These are phyloP conservation scores for Rhinopomastus cyanomelas DNA, from an alignment of 2,113 vertebrate species.

Conservation along the genomic window DNA sequence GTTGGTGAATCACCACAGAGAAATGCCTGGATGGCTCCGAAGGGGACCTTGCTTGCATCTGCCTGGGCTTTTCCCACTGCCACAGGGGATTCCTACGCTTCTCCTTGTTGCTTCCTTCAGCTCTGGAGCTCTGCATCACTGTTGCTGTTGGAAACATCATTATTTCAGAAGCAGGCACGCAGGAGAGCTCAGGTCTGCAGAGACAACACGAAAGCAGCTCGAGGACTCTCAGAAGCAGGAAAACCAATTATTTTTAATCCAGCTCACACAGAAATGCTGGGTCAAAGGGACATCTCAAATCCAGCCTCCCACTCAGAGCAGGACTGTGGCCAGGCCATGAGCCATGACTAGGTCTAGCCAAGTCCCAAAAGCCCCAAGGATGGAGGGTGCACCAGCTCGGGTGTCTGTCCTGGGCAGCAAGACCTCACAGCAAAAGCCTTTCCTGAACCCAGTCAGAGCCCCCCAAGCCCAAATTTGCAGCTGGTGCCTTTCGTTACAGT, in stretches of 20 bases:
- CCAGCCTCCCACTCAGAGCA: neutral
- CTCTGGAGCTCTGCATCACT: neutral
- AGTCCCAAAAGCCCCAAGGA: neutral
- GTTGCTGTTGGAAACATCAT: constrained; percentile 56
- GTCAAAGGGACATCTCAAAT: neutral
- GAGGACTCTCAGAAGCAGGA: neutral
- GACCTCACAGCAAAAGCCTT: fast-evolving
- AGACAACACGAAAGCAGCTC: neutral
- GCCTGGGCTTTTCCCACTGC: neutral
- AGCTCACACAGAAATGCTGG: neutral
- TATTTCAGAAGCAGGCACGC: neutral
- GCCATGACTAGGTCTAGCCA: neutral
- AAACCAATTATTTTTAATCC: neutral
- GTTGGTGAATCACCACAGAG: neutral
- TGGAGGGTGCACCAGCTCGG: no score
- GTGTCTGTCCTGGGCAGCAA: neutral
- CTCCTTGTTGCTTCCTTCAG: neutral
- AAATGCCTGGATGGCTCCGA: neutral
- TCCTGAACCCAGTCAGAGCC: neutral
- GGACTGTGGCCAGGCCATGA: neutral
- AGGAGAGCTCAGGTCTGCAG: neutral
- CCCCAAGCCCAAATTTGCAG: neutral
- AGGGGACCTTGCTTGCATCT: neutral
- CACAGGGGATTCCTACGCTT: neutral
- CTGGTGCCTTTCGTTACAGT: neutral